Evolutionary conservation across 2,797 vertebrate genomes (phyloP).

Genomic region (Bovichtus variegatus): DNA sequence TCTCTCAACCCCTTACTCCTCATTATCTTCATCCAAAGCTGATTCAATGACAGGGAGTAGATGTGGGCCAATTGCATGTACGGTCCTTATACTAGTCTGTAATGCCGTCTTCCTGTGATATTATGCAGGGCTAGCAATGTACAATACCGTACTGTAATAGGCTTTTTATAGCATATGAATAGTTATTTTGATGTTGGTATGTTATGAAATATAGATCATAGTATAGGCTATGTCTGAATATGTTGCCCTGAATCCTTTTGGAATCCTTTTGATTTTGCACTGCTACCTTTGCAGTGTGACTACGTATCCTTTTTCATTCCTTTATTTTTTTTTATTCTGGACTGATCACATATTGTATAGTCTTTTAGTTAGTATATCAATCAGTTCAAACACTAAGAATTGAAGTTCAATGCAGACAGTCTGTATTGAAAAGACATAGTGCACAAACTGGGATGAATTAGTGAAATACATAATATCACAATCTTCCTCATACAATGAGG

Average conservation of each 20-base stretch:
- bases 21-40: conserved; percentile 70
- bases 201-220: conserved; percentile 47
- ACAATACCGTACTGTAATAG: conserved; percentile 4
- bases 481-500: conserved; percentile 51
- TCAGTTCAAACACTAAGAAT: not conserved
- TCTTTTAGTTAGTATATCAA: conserved; percentile 6
- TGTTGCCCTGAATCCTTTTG: conserved; percentile 16
- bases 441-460: conserved; percentile 41
- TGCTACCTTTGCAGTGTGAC: not conserved
- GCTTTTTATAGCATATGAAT: conserved; percentile 40
- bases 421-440: conserved; percentile 16
- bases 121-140: conserved; percentile 24
- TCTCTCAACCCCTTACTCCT: conserved; percentile 66
- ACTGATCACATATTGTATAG: not conserved
- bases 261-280: conserved; percentile 13
- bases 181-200: conserved; percentile 48
- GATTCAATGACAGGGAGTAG: conserved; percentile 62
- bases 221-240: conserved; percentile 29
- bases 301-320: not conserved
- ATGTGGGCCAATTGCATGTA: conserved; percentile 50
- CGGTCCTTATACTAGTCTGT: conserved; percentile 41
- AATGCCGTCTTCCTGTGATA: conserved; percentile 46
- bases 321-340: not conserved
- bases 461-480: conserved; percentile 60
- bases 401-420: not conserved